A percentile compares a stretch with the other conserved stretches of the same genome.
phyloP scores from a whole-genome alignment of 2,888 invertebrate genomes.

The Epsilonema sp. region DNA sequence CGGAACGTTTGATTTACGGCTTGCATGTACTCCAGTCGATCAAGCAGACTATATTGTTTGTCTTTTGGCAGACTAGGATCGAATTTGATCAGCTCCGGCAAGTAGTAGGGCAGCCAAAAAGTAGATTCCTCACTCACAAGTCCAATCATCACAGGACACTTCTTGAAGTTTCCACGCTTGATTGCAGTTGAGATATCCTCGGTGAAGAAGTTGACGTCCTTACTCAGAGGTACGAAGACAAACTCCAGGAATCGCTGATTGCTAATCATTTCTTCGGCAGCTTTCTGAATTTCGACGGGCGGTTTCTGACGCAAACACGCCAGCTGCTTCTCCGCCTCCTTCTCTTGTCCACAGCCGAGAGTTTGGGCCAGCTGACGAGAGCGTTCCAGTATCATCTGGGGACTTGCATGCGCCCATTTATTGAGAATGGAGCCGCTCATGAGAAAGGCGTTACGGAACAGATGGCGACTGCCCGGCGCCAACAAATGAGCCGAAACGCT shows the following conservation, averaged over 20 bases:
- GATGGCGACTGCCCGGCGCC: conserved; percentile 60
- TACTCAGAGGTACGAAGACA: conserved; percentile 77
- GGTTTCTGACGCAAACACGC: not conserved
- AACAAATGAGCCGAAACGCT: conserved; percentile 42
- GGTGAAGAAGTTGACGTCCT: conserved; percentile 64
- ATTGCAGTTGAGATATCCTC: conserved; percentile 45
- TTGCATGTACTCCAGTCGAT: not conserved
- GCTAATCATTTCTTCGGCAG: not conserved
- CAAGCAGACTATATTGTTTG: too few relatives aligned
- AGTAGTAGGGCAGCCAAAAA: conserved; percentile 27
- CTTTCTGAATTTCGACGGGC: not conserved
- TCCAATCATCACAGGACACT: conserved; percentile 70
- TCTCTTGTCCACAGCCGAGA: conserved; percentile 16
- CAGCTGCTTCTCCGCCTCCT: conserved; percentile 36
- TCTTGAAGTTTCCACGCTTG: conserved; percentile 50
- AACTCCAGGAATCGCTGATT: conserved; percentile 39
- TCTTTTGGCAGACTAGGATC: not conserved
- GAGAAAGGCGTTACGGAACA: conserved; percentile 39
- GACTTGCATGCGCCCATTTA: conserved; percentile 70
- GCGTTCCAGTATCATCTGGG: conserved; percentile 39
- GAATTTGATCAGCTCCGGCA: conserved; percentile 8
- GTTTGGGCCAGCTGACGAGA: conserved; percentile 16
- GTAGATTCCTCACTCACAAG: conserved; percentile 77
- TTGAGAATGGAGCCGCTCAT: conserved; percentile 76
- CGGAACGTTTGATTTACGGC: conserved; percentile 12